phyloP scores from a whole-genome alignment of 2,113 vertebrate genomes.

The Raphicerus campestris region DNA sequence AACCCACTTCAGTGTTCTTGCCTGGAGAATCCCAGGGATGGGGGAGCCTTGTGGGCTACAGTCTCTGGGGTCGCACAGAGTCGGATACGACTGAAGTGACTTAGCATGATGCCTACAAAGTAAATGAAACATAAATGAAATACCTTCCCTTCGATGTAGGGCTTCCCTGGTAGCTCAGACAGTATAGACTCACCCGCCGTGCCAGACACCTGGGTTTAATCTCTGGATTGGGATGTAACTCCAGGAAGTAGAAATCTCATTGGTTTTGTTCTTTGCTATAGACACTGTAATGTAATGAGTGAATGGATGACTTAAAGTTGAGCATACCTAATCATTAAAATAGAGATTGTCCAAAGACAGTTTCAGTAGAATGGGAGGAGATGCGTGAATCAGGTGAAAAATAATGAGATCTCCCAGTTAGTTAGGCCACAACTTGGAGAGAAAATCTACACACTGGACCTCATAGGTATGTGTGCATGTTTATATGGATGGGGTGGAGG shows the following conservation, averaged over 20 bases:
- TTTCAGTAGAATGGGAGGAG: neutral
- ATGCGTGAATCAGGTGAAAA: neutral
- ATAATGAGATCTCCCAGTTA: neutral
- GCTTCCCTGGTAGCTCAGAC: neutral
- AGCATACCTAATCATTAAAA: neutral
- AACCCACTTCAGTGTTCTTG: too few species aligned
- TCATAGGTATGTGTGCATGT: neutral
- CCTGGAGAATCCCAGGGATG: too few species aligned
- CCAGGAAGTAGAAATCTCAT: neutral
- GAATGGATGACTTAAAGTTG: neutral
- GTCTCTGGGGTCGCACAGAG: too few species aligned
- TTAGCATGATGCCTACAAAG: neutral
- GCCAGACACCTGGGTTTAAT: neutral
- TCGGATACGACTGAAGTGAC: too few species aligned
- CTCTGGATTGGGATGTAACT: neutral
- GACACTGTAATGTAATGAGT: neutral
- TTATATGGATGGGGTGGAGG: accelerated
- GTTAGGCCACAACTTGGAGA: neutral
- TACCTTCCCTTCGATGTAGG: neutral
- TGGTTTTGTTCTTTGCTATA: neutral
- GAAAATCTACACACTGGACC: neutral
- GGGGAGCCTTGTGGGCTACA: too few species aligned
- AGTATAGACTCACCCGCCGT: neutral
- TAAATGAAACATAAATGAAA: neutral
- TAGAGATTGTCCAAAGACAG: neutral